These are phyloP conservation scores for Hydriomena furcata DNA, from an alignment of 2,888 invertebrate species.

Conservation along the genomic window DNA sequence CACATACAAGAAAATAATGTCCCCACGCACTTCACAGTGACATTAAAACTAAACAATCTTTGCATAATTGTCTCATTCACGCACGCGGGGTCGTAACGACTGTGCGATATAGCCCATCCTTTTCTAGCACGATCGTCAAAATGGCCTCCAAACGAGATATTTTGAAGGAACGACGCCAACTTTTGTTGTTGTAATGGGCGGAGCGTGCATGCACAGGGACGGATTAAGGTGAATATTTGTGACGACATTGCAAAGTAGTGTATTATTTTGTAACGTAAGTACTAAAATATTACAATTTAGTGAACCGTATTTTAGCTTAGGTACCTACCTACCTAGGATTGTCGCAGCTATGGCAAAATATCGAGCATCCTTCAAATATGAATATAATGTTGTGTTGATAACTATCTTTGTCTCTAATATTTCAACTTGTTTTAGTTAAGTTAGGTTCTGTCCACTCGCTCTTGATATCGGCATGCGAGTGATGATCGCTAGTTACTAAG, in stretches of 20 bases:
- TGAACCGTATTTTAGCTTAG: too few relatives aligned
- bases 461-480: too few relatives aligned
- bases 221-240: constrained; percentile 45
- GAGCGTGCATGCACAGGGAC: constrained; percentile 75
- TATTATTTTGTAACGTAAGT: too few relatives aligned
- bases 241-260: neutral
- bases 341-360: too few relatives aligned
- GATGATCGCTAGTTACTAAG: too few relatives aligned
- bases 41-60: constrained; percentile 80
- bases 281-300: too few relatives aligned
- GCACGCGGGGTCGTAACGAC: constrained; percentile 62
- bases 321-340: too few relatives aligned
- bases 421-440: too few relatives aligned
- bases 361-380: too few relatives aligned
- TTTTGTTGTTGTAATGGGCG: constrained; percentile 83
- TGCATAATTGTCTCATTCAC: constrained; percentile 82
- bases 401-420: too few relatives aligned
- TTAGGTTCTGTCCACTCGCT: too few relatives aligned
- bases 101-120: constrained; percentile 59
- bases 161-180: constrained; percentile 82
- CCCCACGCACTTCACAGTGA: constrained; percentile 62
- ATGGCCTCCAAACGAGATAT: constrained; percentile 84
- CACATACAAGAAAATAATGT: constrained; percentile 53
- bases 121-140: constrained; percentile 77
- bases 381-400: too few relatives aligned